Evolutionary conservation across 2,888 invertebrate species (phyloP).

Genomic region (Kryphioiulus occultus): DNA sequence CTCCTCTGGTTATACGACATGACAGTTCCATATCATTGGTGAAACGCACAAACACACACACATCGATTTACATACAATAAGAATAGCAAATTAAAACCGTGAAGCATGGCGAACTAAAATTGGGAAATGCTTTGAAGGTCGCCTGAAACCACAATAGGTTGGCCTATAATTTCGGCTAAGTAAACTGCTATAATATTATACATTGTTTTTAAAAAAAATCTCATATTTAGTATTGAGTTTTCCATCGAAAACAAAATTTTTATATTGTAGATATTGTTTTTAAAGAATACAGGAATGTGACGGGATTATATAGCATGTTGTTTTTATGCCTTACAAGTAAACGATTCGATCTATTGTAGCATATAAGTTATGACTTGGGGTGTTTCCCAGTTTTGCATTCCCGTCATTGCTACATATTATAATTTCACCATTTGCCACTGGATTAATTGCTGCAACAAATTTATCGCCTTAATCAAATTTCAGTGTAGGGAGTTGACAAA

Average conservation of each 20-base stretch:
- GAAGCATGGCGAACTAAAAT: not conserved
- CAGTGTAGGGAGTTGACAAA: no score
- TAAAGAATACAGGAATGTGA: not conserved
- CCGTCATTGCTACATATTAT: no score
- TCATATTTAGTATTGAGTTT: not conserved
- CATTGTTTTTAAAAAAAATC: not conserved
- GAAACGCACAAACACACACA: not conserved
- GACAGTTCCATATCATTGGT: not conserved
- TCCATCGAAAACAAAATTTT: not conserved
- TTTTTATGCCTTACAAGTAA: no score
- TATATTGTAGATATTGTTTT: not conserved
- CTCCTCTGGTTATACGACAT: not conserved
- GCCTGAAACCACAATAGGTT: not conserved
- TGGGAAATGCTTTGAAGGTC: not conserved
- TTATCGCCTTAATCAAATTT: no score
- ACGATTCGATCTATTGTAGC: no score
- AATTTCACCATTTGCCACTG: no score
- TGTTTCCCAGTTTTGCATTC: no score
- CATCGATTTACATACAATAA: not conserved
- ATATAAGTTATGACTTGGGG: no score
- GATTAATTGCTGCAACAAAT: no score
- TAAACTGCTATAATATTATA: not conserved
- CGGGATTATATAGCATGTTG: not conserved
- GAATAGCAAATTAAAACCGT: not conserved
- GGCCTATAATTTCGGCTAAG: not conserved